Base-by-base conservation (phyloP, 1,140 invertebrate species). In the Solenopsis fugax region DNA sequence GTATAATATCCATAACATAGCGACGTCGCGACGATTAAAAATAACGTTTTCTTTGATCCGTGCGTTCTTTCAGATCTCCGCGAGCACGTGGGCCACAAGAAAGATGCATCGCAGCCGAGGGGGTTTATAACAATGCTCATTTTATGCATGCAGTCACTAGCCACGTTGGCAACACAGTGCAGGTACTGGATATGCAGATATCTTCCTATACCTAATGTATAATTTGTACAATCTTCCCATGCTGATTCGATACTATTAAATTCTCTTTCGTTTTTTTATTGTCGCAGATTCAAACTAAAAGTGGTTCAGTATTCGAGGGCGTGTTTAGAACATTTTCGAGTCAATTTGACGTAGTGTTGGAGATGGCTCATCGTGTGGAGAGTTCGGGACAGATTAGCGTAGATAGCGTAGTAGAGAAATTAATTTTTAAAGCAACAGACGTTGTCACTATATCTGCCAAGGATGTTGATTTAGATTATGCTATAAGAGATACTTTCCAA, bases 401-500 rank as follows among this genome's bases (percentile, higher is more conserved):
- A 13, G 97, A 97, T 62, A 96, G 96, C 29, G 96, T 98, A 56
- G 96, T 97, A 78, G 97, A 98, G 88, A 98, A 97, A 95, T 95
- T 98, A 91, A 98, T 99, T 93, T 98, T 99, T 95, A 97, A 97
- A 92, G 96, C 97, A 65, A 96, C 97, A 90, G 98, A 98, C 95
- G 97, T 99, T 90, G 97, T 98, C 64, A 97, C 96, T 89, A 97
- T 99, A 88, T 96, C 96, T 88, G 97, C 97, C 41, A 96, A 96
- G 93, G 97, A 98, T 95, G 97, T 98, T 58, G 98, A 99, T 95
- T 95, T 98, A 84, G 98, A 98, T 90, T 98, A 97, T 96, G 98
- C 98, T 77, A 98, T 97, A 41, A 97, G 97, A 95, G 98, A 97
- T 93, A 97, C 97, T 67, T 98, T 98, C 94, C 97, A 97, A 95